Base-by-base conservation (phyloP, 1,140 invertebrate species). In the Dendroctonus valens region DNA sequence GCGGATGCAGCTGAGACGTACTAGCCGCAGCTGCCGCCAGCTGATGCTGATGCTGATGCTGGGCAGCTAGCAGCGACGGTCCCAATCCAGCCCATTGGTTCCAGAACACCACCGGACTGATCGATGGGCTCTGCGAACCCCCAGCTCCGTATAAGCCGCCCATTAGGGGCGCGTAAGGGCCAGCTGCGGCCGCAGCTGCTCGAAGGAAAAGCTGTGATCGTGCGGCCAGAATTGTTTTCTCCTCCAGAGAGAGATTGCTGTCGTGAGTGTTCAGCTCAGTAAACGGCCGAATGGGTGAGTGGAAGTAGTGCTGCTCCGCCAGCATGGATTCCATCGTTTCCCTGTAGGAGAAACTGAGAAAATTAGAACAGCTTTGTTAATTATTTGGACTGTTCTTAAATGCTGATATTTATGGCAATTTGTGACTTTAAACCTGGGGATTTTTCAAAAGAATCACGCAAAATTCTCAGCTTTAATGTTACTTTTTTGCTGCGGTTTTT, bases 281-380 rank as follows among this genome's bases (percentile, higher is more conserved):
- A 76, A 90, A 91, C 2, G 89, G 87, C 42, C 89, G 84, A 46
- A 90, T 80, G 0, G 88, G 89, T 62, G 88, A 89, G 52, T 88
- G 84, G 63, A 89, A 77, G 65, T 89, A 86, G 66, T 90, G 88
- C 76, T 90, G 89, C 74, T 91, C 89, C 11, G 87, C 88, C 65
- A 91, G 73, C 89, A 91, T 90, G 11, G 88, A 90, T 76, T 91
- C 89, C 89, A 91, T 91, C 37, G 89, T 91, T 78, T 91, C 89
- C 79, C 89, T 91, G 83, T 54, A 76, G 75, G 73, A 69, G 67
- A 72, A 73, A 72, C 70, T 70, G 57, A 48, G 60, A n/a, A 62
- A 67, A 66, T 49, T 59, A 68, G 54, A 42, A 11, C 11, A 55
- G 7, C 42, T 9, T 46, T 46, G 42, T 26, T 3, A 26, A 26